Base-by-base conservation (phyloP, 2,797 vertebrate genomes). In the Aulostomus chinensis region DNA sequence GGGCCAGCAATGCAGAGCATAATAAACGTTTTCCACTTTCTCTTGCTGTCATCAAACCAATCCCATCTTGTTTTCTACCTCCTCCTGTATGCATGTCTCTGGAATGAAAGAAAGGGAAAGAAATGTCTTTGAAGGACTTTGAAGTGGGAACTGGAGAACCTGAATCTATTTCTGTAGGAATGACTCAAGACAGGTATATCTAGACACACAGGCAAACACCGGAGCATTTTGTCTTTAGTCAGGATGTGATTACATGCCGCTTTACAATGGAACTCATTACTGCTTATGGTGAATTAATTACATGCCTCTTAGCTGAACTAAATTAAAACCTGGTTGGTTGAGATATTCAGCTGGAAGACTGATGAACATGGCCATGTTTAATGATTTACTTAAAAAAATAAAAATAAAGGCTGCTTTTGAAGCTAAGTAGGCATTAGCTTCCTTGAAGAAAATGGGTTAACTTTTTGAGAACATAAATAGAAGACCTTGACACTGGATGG, bases 201-300 rank as follows among this genome's bases (percentile, higher is more conserved):
- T 29, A 25, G 34, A 73, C 37, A 56, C 37, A 56, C 43, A 67
- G 62, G 53, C 64, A 61, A 63, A 76, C 36, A 55, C 48, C 42
- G 24, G 26, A 36, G 59, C 61, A 15, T 32, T 58, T 70, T 49
- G 59, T 70, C 57, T 59, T 52, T 8, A 58, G 73, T 68, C 59
- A 52, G 59, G 67, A 52, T 64, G 57, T 76, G 70, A 83, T 81
- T 80, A 73, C 65, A 72, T 70, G 72, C 65, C 60, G 50, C 74
- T 78, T 81, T 80, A 78, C 75, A 80, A 79, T 79, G 72, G 53
- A 71, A 58, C 53, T 81, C 67, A 83, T 84, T 73, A 86, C 66
- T 12, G 79, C 79, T 76, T 71, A 80, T 78, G 73, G 73, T 26
- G 4, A 82, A 82, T 81, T 82, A 85, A 83, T 87, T 77, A 77